Evolutionary conservation across 2,888 invertebrate genomes (phyloP).

Genomic region (Luperina nickerlii): DNA sequence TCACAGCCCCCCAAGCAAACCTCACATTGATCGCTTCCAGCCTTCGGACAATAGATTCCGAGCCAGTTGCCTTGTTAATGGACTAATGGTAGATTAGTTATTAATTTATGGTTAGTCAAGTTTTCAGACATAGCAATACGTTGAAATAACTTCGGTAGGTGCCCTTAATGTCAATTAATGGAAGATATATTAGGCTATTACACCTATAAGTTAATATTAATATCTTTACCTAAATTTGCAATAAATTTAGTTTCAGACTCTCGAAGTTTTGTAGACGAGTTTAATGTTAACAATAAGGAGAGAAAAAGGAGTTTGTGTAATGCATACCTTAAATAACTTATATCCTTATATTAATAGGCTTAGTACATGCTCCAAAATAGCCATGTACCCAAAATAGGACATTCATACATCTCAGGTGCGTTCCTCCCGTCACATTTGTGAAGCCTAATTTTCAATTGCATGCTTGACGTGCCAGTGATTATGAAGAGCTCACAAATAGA

Average conservation of each 20-base stretch:
- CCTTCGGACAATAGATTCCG: constrained; percentile 70
- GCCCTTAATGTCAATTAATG: constrained; percentile 47
- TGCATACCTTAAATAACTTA: neutral
- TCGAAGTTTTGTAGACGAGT: constrained; percentile 3
- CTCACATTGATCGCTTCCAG: constrained; percentile 76
- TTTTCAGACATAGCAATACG: constrained; percentile 46
- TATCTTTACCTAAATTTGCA: constrained; percentile 10
- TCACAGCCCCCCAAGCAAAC: constrained; percentile 72
- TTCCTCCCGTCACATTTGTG: neutral
- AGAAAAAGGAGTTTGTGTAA: neutral
- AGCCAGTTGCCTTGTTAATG: constrained; percentile 60
- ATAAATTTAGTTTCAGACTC: neutral
- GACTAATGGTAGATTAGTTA: constrained; percentile 63
- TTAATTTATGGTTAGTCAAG: constrained; percentile 60
- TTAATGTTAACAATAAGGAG: constrained; percentile 12
- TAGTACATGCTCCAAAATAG: no score
- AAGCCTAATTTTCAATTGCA: neutral
- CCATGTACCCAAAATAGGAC: no score
- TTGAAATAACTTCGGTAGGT: constrained; percentile 33
- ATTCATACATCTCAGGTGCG: neutral
- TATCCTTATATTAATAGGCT: neutral
- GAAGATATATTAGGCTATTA: constrained; percentile 42
- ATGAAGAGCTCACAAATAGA: neutral
- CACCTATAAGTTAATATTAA: constrained; percentile 33
- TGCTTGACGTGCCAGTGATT: neutral